phyloP scores from a whole-genome alignment of 1,140 invertebrate species.

The Drosophila nikananu region DNA sequence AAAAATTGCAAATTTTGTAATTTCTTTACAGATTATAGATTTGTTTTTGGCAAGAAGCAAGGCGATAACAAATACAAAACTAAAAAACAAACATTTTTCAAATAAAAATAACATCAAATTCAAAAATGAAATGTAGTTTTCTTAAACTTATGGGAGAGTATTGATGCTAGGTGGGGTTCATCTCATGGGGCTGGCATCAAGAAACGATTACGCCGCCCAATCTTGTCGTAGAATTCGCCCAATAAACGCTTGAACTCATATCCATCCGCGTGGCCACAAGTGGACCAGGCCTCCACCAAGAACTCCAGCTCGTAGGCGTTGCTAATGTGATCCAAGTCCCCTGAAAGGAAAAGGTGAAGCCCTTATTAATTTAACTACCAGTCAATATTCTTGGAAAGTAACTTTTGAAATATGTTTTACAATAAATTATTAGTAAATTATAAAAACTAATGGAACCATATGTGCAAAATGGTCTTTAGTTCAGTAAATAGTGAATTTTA shows the following conservation, averaged over 20 bases:
- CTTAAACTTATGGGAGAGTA: neutral
- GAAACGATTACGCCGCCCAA: conserved; percentile 1
- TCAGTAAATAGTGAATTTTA: no score
- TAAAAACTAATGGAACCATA: no score
- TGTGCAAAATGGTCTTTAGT: no score
- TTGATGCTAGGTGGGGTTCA: neutral
- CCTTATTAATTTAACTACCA: neutral
- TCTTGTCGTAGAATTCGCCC: neutral
- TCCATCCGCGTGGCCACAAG: conserved; percentile 43
- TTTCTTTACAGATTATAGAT: conserved; percentile 73
- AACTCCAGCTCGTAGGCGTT: conserved; percentile 17
- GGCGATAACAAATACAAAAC: conserved; percentile 63
- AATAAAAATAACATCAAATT: conserved; percentile 73
- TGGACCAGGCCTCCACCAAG: conserved; percentile 29
- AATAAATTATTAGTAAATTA: no score
- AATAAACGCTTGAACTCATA: conserved; percentile 21
- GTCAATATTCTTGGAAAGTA: no score
- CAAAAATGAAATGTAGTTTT: conserved; percentile 12
- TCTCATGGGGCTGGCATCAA: neutral
- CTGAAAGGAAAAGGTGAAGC: neutral
- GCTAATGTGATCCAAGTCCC: conserved; percentile 14
- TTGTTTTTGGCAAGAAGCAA: conserved; percentile 68
- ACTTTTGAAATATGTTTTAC: no score
- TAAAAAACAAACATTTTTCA: conserved; percentile 66
- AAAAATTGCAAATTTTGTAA: conserved; percentile 72